Evolutionary conservation across 1,140 invertebrate genomes (phyloP), one percentile per base, ranked within the genome.

Genomic region (Platyura marginata): DNA sequence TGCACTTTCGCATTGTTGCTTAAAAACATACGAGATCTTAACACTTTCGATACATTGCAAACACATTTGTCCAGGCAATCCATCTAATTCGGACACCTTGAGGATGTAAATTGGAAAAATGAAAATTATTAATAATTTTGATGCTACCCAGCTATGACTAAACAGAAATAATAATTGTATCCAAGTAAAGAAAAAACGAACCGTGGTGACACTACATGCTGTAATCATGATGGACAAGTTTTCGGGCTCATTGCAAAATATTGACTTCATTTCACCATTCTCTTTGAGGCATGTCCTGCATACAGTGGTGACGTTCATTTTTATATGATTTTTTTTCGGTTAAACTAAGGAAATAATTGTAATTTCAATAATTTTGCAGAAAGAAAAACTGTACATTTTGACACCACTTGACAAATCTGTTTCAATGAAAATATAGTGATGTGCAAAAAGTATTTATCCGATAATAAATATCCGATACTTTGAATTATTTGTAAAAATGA

Each of bases 41-140:
- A 45, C 13, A 18, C 10, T 35, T 0, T 11, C 33, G 6, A 41
- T 10, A 41, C 44, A 45, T 11, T 41, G 16, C 11, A 9, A 15
- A 41, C 44, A 45, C 18, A 45, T 41, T 22, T 34, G n/a, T 3
- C 21, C 32, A 16, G 43, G 43, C 25, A 29, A 13, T 29, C 25
- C 25, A 29, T 29, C 25, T 13, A 29, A 13, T 29, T 29, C 25
- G 6, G 25, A 29, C 6, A 13, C 25, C 25, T 29, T 29, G 6
- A 29, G 13, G 13, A 8, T 29, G 25, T n/a, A 29, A 29, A 29
- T 29, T 29, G 25, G 25, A 29, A 8, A 8, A 13, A 8, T 29
- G 25, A 6, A 13, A 29, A 29, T n/a, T n/a, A n/a, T n/a, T n/a
- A n/a, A n/a, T n/a, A n/a, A n/a, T n/a, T n/a, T n/a, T n/a, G n/a